These are phyloP conservation scores for Corythornis madagascariensis DNA, from an alignment of 2,113 vertebrate genomes.

Conservation along the genomic window DNA sequence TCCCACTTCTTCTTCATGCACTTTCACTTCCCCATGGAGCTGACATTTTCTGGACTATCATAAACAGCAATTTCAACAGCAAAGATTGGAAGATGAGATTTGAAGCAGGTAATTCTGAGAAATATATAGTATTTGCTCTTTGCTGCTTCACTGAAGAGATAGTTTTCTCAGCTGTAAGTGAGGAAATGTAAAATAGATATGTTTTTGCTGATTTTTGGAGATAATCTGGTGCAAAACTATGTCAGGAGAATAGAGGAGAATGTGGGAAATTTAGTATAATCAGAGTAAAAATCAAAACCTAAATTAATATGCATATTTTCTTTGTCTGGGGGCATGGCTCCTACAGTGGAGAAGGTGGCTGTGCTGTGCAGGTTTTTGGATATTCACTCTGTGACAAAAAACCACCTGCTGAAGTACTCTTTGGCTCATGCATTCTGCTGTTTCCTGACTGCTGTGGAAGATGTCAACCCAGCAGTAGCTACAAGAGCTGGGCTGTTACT, in stretches of 20 bases:
- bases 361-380: slow-evolving; percentile 97
- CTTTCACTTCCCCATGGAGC: slow-evolving; percentile 92
- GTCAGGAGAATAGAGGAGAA: neutral
- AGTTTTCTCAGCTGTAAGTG: neutral
- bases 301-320: neutral
- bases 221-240: neutral
- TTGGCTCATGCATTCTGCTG: slow-evolving; percentile 97
- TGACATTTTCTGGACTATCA: slow-evolving; percentile 98
- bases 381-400: slow-evolving; percentile 97
- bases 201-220: neutral
- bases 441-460: slow-evolving; percentile 94
- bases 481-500: slow-evolving; percentile 93
- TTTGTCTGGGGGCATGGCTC: slow-evolving; percentile 12
- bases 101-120: slow-evolving; percentile 88
- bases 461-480: slow-evolving; percentile 97
- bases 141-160: neutral
- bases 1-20: slow-evolving; percentile 94
- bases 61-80: slow-evolving; percentile 96
- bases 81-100: slow-evolving; percentile 99
- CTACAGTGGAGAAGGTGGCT: slow-evolving; percentile 94
- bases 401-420: slow-evolving; percentile 95
- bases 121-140: neutral
- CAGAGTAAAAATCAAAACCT: neutral
- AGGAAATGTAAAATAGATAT: neutral
- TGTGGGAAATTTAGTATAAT: neutral